Evolutionary conservation across 2,888 invertebrate species (phyloP).

Genomic region (Calameuta idolon): DNA sequence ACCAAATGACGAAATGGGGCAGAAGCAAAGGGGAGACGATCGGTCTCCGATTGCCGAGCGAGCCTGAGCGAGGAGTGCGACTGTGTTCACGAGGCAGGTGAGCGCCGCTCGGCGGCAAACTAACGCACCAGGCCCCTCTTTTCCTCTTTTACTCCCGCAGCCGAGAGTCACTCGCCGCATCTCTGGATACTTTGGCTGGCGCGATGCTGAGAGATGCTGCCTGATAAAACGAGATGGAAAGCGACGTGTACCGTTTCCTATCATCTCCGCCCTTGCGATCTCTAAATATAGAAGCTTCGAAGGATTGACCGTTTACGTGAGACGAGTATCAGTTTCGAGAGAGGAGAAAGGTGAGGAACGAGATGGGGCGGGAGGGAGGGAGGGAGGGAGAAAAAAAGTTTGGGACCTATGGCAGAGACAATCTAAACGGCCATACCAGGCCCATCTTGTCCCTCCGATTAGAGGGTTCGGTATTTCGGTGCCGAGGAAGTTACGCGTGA

Average conservation of each 20-base stretch:
- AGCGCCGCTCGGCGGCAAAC: conserved; percentile 53
- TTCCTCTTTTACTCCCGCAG: conserved; percentile 37
- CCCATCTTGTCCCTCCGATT: conserved; percentile 2
- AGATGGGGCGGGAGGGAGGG: not conserved
- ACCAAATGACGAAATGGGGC: conserved; percentile 1
- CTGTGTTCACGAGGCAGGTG: conserved; percentile 46
- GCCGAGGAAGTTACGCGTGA: not conserved
- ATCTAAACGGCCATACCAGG: conserved; percentile 8
- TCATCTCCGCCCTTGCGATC: not conserved
- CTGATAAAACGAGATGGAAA: not conserved
- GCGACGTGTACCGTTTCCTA: not conserved
- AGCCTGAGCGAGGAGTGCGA: conserved; percentile 44
- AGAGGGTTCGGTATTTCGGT: not conserved
- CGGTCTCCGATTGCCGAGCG: conserved; percentile 39
- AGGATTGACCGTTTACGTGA: not conserved
- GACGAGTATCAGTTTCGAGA: not conserved
- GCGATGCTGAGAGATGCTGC: conserved; percentile 4
- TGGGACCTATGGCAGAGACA: not conserved
- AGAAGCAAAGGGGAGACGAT: conserved; percentile 22
- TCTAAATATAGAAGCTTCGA: not conserved
- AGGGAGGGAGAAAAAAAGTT: not conserved
- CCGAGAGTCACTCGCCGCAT: conserved; percentile 9
- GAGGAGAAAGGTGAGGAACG: conserved; percentile 17
- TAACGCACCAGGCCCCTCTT: conserved; percentile 47
- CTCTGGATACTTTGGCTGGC: conserved; percentile 16